Evolutionary conservation across 2,797 vertebrate genomes (phyloP), one percentile per base, ranked within the genome.

Genomic region (Ptychobarbus kaznakovi): DNA sequence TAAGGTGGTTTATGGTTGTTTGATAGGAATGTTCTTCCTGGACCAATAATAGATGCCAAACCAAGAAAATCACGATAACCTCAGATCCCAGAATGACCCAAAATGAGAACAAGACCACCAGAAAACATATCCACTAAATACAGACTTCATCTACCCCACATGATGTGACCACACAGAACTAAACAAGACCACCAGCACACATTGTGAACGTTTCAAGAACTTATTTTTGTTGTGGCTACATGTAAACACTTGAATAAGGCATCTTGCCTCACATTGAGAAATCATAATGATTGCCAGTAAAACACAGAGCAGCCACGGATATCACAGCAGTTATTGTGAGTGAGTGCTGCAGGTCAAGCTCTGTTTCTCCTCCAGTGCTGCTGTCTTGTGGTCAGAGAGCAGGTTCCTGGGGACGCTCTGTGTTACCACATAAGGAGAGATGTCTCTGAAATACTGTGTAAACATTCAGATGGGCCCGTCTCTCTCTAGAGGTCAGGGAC

Each of bases 341-440:
- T 35, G 53, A 16, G 22, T 20, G 53, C 70, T 20, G 32, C 35
- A 69, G 82, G 46, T 77, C 49, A 79, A 70, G 51, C 20, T 56
- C 18, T 81, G 80, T 72, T 81, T 81, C 13, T 81, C 66, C 35
- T 72, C 61, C 11, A 12, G n/a, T 20, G 46, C 13, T 51, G 35
- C 7, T 2, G 18, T 51, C 75, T 35, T 78, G 51, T 63, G 42
- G 73, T 63, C 40, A 44, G 56, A 56, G 69, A 70, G 73, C 46
- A 46, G 35, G 61, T 86, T 88, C 22, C 56, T 58, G 56, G 22
- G 56, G 87, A 40, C 80, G 91, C 88, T 90, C 89, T 91, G 25
- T 63, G 94, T 94, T 92, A 94, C 95, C 95, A 95, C 95, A 95
- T 95, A 95, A 95, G 95, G 95, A 92, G 91, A 93, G 91, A 93